These are phyloP conservation scores for Galerucella nymphaeae DNA, from an alignment of 2,888 invertebrate genomes.

Conservation along the genomic window DNA sequence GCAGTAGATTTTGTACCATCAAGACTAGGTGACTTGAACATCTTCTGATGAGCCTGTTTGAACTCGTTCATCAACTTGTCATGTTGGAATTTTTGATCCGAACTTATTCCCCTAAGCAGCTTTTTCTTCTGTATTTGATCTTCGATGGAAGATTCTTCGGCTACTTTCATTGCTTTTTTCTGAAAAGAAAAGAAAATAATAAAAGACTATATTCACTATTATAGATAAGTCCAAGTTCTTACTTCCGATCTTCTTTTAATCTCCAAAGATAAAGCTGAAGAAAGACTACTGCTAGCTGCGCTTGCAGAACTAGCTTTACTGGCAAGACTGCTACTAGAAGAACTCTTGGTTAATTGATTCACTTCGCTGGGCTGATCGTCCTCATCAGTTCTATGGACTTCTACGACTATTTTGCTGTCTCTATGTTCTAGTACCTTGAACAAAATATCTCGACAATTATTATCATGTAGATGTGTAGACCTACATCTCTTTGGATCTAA, in stretches of 20 bases:
- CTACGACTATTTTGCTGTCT: conserved; percentile 77
- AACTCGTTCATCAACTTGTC: conserved; percentile 89
- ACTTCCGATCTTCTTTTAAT: conserved; percentile 77
- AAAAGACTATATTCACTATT: neutral
- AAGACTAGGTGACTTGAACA: conserved; percentile 72
- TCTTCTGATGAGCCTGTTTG: conserved; percentile 86
- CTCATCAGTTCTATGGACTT: conserved; percentile 74
- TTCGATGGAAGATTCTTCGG: conserved; percentile 59
- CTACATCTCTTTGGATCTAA: neutral
- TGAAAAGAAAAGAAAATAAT: conserved; percentile 48
- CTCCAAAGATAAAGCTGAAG: conserved; percentile 78
- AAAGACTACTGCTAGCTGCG: conserved; percentile 68
- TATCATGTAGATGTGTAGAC: neutral
- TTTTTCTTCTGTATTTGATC: conserved; percentile 64
- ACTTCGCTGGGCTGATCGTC: conserved; percentile 55
- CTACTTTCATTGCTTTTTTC: conserved; percentile 52
- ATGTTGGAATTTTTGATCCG: conserved; percentile 76
- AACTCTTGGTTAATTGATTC: conserved; percentile 59
- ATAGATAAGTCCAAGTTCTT: conserved; percentile 34
- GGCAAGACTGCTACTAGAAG: conserved; percentile 60
- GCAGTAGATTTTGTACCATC: conserved; percentile 40
- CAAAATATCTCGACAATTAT: too few species aligned
- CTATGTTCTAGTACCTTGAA: conserved; percentile 63
- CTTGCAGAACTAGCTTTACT: conserved; percentile 61
- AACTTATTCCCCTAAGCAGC: conserved; percentile 66